phyloP scores from a whole-genome alignment of 2,113 vertebrate genomes.

The Thymallus thymallus region DNA sequence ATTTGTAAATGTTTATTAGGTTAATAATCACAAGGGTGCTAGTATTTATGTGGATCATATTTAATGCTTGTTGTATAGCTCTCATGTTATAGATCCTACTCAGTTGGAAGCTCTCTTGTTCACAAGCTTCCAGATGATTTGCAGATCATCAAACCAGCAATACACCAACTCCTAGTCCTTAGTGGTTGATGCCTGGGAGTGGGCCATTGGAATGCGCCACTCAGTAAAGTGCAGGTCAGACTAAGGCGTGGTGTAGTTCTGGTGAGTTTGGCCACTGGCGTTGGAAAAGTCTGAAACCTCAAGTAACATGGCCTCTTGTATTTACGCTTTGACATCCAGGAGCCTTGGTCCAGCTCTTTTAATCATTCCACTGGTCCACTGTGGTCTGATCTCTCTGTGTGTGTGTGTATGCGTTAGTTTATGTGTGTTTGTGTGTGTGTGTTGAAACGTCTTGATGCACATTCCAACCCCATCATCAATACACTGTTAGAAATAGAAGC shows the following conservation, averaged over 20 bases:
- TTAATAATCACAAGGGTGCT: too few relatives aligned
- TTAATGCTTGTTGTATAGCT: conserved; percentile 53
- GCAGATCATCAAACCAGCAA: background rate
- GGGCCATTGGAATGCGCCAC: background rate
- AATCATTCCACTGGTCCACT: conserved; percentile 39
- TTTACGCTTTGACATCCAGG: conserved; percentile 23
- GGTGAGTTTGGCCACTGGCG: background rate
- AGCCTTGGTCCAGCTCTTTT: conserved; percentile 29
- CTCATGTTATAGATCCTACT: conserved; percentile 7
- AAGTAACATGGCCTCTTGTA: conserved; percentile 18
- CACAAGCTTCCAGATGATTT: background rate
- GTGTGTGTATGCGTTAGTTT: conserved; percentile 13
- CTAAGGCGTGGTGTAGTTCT: background rate
- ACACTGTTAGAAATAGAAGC: conserved; percentile 60
- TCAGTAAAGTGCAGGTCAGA: background rate
- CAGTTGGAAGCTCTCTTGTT: background rate
- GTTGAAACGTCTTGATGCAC: conserved; percentile 42
- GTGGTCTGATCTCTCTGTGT: conserved; percentile 23
- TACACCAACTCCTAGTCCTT: background rate
- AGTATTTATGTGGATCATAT: conserved; percentile 77
- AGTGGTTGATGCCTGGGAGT: background rate
- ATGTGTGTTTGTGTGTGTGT: background rate
- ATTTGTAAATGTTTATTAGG: conserved; percentile 79
- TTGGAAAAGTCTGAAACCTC: conserved; percentile 14
- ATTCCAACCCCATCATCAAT: conserved; percentile 50